Evolutionary conservation across 2,113 vertebrate genomes (phyloP), one percentile per base, ranked within the genome.

Genomic region (Colossoma macropomum): DNA sequence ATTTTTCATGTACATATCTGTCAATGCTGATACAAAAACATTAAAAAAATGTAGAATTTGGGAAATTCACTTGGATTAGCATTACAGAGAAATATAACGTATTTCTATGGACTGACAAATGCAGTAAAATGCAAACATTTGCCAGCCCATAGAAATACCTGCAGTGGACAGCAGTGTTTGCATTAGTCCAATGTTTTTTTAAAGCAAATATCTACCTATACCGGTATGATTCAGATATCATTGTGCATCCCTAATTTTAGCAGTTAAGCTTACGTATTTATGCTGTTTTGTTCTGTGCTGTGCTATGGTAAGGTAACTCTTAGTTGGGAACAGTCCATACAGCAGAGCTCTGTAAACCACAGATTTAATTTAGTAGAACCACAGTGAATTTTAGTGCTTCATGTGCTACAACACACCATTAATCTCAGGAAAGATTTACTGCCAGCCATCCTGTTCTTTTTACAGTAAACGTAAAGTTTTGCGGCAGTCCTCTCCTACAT

Each of bases 361-460:
- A 82, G 60, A 82, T 82, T 82, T 75, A 79, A 82, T 86, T 86
- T 75, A 79, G 32, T 82, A 76, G 72, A 86, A 86, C 80, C 80
- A 79, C 77, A 86, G 79, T 45, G 38, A 85, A 82, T 82, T 79
- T 74, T 82, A 85, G 80, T 62, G 60, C 74, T 77, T 77, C 48
- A 66, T 77, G 56, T 71, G 60, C 66, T 75, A 45, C 73, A 76
- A 25, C 30, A 30, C 70, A 81, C 80, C 84, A 80, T 81, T 81
- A 76, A 81, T 85, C 84, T 69, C 60, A 63, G 32, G 50, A 66
- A 63, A 73, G 74, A 81, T 85, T 73, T 85, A 81, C 69, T 38
- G 54, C 65, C 41, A 52, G 12, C 81, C 71, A 71, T 83, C 60
- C n/a, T 74, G 65, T 19, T 68, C 34, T 71, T 23, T 60, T 41